Evolutionary conservation across 2,888 invertebrate genomes (phyloP).

Genomic region (Morpho achilles): DNA sequence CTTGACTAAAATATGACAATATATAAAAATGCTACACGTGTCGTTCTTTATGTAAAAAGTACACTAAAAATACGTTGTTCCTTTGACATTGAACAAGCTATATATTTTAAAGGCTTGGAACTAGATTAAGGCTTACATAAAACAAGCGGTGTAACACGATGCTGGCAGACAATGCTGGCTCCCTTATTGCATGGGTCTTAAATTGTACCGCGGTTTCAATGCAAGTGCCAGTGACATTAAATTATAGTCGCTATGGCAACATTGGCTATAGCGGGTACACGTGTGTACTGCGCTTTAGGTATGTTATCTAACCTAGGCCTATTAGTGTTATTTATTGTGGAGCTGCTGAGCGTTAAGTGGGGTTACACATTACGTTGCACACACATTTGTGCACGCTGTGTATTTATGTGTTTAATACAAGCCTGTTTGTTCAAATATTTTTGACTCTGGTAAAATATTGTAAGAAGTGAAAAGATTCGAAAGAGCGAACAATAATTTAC

Average conservation of each 20-base stretch:
- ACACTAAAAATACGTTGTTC: neutral
- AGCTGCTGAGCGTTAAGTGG: slow-evolving; percentile 7
- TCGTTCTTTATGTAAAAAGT: too few relatives aligned
- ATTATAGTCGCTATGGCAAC: slow-evolving; percentile 72
- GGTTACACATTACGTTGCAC: slow-evolving; percentile 2
- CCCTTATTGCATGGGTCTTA: slow-evolving; percentile 76
- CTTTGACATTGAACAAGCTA: slow-evolving; percentile 23
- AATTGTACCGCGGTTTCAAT: slow-evolving; percentile 76
- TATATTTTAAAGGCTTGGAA: slow-evolving; percentile 36
- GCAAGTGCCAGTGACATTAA: slow-evolving; percentile 74
- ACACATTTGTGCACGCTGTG: neutral
- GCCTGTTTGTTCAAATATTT: neutral
- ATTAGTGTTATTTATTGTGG: slow-evolving; percentile 37
- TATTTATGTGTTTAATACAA: neutral
- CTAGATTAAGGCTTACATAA: slow-evolving; percentile 52
- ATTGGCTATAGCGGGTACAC: slow-evolving; percentile 52
- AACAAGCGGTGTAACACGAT: slow-evolving; percentile 64
- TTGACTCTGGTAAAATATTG: too few relatives aligned
- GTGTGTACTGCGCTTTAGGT: slow-evolving; percentile 61
- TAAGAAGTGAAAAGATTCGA: too few relatives aligned
- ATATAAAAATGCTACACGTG: too few relatives aligned
- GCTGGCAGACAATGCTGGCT: slow-evolving; percentile 65
- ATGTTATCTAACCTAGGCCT: slow-evolving; percentile 44
- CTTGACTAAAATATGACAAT: too few relatives aligned
- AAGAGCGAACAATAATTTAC: too few relatives aligned